Percentiles rank a stretch among this genome's conserved stretches.
These are phyloP conservation scores for Zaprionus camerounensis DNA, from an alignment of 1,140 invertebrate genomes.

Conservation along the genomic window DNA sequence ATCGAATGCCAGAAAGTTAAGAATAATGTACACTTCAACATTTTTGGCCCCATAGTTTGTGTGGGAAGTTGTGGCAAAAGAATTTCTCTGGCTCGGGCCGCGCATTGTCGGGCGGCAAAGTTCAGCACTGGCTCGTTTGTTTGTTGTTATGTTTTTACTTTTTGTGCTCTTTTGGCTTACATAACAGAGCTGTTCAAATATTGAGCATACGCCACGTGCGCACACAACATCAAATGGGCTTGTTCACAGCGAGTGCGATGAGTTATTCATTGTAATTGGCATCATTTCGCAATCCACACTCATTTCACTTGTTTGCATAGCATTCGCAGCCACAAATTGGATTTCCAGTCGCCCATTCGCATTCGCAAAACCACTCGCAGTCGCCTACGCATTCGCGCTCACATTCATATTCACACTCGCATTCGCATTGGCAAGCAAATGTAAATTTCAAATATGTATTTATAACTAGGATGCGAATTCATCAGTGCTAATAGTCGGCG, in stretches of 20 bases:
- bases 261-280: conserved; percentile 33
- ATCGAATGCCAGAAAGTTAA: conserved; percentile 76
- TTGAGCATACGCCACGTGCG: conserved; percentile 49
- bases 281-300: conserved; percentile 18
- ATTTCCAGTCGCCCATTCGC: conserved; percentile 26
- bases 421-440: conserved; percentile 18
- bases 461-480: conserved; percentile 66
- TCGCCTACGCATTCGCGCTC: neutral
- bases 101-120: conserved; percentile 1
- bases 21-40: conserved; percentile 75
- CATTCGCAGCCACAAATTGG: conserved; percentile 44
- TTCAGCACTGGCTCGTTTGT: conserved; percentile 9
- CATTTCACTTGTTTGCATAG: conserved; percentile 33
- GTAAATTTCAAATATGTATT: conserved; percentile 75
- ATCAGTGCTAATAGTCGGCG: conserved; percentile 61
- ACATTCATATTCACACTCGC: neutral
- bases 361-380: neutral
- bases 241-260: conserved; percentile 7
- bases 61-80: conserved; percentile 35
- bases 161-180: conserved; percentile 20
- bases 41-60: conserved; percentile 65
- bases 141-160: conserved; percentile 14
- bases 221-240: conserved; percentile 14
- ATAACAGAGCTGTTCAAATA: conserved; percentile 33
- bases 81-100: conserved; percentile 6